Percentiles rank a stretch among this genome's conserved stretches.
Conservation (phyloP, 2,888 invertebrate genomes). For the Xestia xanthographa region DNA sequence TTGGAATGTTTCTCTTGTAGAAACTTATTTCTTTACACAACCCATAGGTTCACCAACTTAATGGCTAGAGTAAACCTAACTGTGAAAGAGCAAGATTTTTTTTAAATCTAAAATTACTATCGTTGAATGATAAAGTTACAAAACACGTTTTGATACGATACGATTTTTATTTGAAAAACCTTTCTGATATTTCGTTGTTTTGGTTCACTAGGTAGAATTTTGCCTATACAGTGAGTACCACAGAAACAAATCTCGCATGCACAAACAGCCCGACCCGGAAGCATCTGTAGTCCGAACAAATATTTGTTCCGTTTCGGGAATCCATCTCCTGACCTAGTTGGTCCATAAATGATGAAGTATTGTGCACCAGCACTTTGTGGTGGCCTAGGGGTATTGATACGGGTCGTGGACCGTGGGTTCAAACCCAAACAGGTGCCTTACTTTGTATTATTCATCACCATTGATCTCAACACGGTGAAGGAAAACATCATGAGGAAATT, state of each 20-base stretch:
- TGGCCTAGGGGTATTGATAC: rapidly evolving
- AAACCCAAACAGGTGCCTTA: neutral
- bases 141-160: neutral
- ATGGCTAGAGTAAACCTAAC: too few relatives aligned
- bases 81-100: too few relatives aligned
- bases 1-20: too few relatives aligned
- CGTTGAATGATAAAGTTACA: neutral
- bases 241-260: constrained; percentile 16
- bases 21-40: too few relatives aligned
- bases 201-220: neutral
- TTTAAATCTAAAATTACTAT: too few relatives aligned
- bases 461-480: neutral
- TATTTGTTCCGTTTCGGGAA: constrained; percentile 27
- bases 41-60: too few relatives aligned
- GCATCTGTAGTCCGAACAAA: constrained; percentile 26
- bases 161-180: neutral
- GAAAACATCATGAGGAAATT: neutral
- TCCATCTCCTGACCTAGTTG: constrained; percentile 26
- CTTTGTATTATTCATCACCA: neutral
- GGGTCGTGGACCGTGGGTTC: neutral
- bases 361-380: neutral
- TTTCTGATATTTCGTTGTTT: neutral
- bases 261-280: constrained; percentile 17
- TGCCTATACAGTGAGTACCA: neutral
- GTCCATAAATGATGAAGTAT: constrained; percentile 10